Evolutionary conservation across 2,113 vertebrate genomes (phyloP).

Genomic region (Amphiprion percula): DNA sequence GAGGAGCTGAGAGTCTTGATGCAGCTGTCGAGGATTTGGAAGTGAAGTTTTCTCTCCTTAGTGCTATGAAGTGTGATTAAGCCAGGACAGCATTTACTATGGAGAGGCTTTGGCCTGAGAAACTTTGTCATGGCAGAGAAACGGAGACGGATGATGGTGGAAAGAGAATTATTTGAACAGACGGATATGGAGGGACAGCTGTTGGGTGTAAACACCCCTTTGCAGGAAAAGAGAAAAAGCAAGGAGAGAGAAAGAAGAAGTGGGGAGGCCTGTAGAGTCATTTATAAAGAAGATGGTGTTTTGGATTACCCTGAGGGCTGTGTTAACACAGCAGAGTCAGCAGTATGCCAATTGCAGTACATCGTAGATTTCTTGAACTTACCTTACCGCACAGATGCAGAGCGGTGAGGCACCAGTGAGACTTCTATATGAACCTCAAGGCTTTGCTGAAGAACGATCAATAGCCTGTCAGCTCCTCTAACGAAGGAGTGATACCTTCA

Average conservation of each 20-base stretch:
- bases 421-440: constrained; percentile 31
- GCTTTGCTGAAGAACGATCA: constrained; percentile 43
- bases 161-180: constrained; percentile 41
- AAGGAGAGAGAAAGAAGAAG: not conserved
- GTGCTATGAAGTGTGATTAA: constrained; percentile 41
- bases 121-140: constrained; percentile 21
- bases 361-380: constrained; percentile 3
- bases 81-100: constrained; percentile 19
- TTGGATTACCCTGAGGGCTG: constrained; percentile 31
- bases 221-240: not conserved
- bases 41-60: constrained; percentile 38
- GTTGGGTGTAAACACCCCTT: constrained; percentile 21
- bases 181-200: constrained; percentile 62
- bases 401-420: constrained; percentile 1
- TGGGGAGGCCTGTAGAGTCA: constrained; percentile 14
- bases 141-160: constrained; percentile 14
- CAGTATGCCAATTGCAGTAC: constrained; percentile 32
- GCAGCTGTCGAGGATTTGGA: constrained; percentile 71
- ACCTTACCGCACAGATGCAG: not conserved
- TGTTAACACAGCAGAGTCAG: constrained; percentile 43
- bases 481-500: constrained; percentile 48
- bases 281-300: constrained; percentile 53
- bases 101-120: constrained; percentile 34
- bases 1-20: not conserved
- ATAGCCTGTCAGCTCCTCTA: constrained; percentile 45